Evolutionary conservation across 2,888 invertebrate genomes (phyloP).

Genomic region (Hesperia comma): DNA sequence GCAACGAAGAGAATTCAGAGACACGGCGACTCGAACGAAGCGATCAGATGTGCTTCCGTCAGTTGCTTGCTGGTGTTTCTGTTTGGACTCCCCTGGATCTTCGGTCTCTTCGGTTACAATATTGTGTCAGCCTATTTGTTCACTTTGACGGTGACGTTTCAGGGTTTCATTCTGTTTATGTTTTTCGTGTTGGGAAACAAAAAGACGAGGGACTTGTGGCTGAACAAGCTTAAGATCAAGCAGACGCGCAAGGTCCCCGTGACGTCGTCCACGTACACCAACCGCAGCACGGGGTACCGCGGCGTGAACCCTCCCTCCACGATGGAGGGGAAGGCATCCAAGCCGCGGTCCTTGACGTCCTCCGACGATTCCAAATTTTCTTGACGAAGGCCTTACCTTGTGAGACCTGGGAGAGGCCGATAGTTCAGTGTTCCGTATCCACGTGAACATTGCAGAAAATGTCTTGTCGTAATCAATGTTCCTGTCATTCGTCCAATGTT

Average conservation of each 20-base stretch:
- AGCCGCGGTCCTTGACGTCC: conserved; percentile 66
- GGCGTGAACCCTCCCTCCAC: conserved; percentile 53
- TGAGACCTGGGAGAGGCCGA: conserved; percentile 41
- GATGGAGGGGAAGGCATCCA: conserved; percentile 64
- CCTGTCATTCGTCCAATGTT: conserved; percentile 7
- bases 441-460: too few relatives aligned
- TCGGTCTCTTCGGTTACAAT: conserved; percentile 76
- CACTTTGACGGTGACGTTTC: conserved; percentile 80
- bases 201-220: conserved; percentile 83
- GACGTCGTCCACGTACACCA: conserved; percentile 74
- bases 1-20: conserved; percentile 77
- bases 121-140: conserved; percentile 83
- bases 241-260: conserved; percentile 77
- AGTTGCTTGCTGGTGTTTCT: conserved; percentile 85
- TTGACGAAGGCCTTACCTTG: conserved; percentile 55
- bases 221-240: conserved; percentile 75
- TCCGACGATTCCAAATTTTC: conserved; percentile 74
- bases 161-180: conserved; percentile 85
- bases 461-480: conserved; percentile 9
- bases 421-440: conserved; percentile 41
- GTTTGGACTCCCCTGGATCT: conserved; percentile 85
- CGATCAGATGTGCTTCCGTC: conserved; percentile 82
- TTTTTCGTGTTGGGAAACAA: conserved; percentile 85
- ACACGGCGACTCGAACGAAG: conserved; percentile 75
- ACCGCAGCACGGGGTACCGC: conserved; percentile 61